These are phyloP conservation scores for Kuschelorhynchus macadamiae DNA, from an alignment of 2,888 invertebrate species.

Conservation along the genomic window DNA sequence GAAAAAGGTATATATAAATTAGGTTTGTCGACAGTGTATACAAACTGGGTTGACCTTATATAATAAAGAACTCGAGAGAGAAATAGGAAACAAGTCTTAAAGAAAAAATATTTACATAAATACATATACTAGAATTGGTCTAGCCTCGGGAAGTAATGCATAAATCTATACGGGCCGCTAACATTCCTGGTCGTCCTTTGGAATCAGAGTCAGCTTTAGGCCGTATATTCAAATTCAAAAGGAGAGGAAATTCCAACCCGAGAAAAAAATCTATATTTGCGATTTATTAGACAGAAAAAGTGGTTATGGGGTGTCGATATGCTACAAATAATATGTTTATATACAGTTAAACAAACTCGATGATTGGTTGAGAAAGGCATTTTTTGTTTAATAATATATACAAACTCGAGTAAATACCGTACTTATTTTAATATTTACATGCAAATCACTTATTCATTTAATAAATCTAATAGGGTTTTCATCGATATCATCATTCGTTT, in stretches of 20 bases:
- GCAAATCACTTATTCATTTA: too few species aligned
- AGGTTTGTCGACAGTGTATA: too few species aligned
- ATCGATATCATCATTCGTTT: too few species aligned
- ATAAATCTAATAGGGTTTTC: too few species aligned
- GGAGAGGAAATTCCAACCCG: constrained; percentile 27
- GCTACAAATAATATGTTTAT: too few species aligned
- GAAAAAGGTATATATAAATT: too few species aligned
- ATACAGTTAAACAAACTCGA: too few species aligned
- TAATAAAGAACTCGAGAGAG: constrained; percentile 9
- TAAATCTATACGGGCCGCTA: constrained; percentile 54
- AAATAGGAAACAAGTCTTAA: constrained; percentile 56
- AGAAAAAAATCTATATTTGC: background rate
- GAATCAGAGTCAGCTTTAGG: constrained; percentile 23
- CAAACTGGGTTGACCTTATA: constrained; percentile 17
- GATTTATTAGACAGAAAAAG: background rate
- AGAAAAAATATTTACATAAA: constrained; percentile 59
- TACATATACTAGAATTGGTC: constrained; percentile 59
- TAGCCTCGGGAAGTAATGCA: constrained; percentile 55
- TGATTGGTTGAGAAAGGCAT: too few species aligned
- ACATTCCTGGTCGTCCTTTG: constrained; percentile 23
- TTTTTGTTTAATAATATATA: too few species aligned
- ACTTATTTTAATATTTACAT: too few species aligned
- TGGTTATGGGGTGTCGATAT: background rate
- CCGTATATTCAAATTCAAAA: constrained; percentile 32
- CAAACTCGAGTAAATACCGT: too few species aligned